These are phyloP conservation scores for Pseudomyrmex concolor DNA, from an alignment of 1,140 invertebrate genomes.

Conservation along the genomic window DNA sequence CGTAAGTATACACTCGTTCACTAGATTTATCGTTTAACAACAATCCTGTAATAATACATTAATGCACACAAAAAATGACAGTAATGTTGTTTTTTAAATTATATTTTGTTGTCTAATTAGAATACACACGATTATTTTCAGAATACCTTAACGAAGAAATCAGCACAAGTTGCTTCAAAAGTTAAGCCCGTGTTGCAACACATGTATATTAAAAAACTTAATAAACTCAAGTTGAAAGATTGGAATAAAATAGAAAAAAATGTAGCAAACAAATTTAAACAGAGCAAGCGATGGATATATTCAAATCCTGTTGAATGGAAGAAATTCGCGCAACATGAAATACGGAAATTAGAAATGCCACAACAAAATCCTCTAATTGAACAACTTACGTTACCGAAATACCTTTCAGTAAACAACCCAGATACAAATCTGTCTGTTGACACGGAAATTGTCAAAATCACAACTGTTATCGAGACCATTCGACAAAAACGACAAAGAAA, in stretches of 20 bases:
- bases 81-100: not conserved
- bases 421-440: conserved; percentile 11
- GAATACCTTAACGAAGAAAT: conserved; percentile 10
- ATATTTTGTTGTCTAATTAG: too few species aligned
- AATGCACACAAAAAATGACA: not conserved
- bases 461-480: conserved; percentile 42
- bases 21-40: not conserved
- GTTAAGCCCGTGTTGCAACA: conserved; percentile 6
- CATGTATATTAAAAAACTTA: conserved; percentile 15
- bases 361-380: not conserved
- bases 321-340: not conserved
- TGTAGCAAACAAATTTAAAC: not conserved
- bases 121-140: conserved; percentile 21
- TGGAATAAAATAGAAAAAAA: not conserved
- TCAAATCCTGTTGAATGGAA: not conserved
- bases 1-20: conserved; percentile 19
- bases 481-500: conserved; percentile 4
- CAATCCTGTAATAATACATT: conserved; percentile 11
- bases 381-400: not conserved
- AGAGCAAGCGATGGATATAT: conserved; percentile 6
- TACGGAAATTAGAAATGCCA: not conserved
- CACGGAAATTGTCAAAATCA: conserved; percentile 41
- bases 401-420: not conserved
- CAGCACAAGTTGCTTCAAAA: conserved; percentile 19
- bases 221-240: conserved; percentile 10